Conservation (phyloP, 2,888 invertebrate species). For the Gisinianus flammeolus region DNA sequence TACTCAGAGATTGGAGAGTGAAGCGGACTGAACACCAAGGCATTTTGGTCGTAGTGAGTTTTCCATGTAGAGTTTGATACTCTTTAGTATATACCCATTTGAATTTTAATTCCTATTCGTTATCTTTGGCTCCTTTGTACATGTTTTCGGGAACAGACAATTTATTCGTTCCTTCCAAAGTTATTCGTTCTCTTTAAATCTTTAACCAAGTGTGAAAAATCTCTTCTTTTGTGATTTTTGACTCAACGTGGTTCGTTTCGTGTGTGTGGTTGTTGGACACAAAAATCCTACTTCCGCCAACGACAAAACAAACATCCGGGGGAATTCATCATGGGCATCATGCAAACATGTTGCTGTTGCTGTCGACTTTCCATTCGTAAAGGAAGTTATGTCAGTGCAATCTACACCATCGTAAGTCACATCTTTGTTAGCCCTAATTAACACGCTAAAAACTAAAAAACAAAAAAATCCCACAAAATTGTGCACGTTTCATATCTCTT, state of each 20-base stretch:
- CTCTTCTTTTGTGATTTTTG: neutral
- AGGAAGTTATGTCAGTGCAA: slow-evolving; percentile 75
- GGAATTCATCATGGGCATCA: slow-evolving; percentile 70
- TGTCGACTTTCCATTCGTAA: slow-evolving; percentile 76
- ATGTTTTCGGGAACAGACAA: neutral
- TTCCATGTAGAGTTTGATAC: neutral
- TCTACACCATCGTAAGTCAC: slow-evolving; percentile 73
- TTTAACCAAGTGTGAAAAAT: too few species aligned
- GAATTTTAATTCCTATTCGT: too few species aligned
- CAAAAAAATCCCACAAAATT: neutral
- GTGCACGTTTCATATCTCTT: neutral
- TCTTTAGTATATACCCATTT: neutral
- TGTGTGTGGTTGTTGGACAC: neutral
- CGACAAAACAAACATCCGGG: neutral
- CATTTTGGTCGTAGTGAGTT: neutral
- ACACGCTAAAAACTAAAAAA: slow-evolving; percentile 12
- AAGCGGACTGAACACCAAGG: neutral
- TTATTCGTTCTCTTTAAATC: too few species aligned
- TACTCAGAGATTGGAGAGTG: neutral
- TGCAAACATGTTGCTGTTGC: slow-evolving; percentile 72
- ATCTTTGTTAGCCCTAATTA: too few species aligned
- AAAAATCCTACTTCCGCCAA: neutral
- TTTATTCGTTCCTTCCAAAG: neutral
- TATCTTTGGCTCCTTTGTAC: neutral
- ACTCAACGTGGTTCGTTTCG: neutral